Base-by-base conservation (phyloP, 2,888 invertebrate species). In the Serripes groenlandicus region DNA sequence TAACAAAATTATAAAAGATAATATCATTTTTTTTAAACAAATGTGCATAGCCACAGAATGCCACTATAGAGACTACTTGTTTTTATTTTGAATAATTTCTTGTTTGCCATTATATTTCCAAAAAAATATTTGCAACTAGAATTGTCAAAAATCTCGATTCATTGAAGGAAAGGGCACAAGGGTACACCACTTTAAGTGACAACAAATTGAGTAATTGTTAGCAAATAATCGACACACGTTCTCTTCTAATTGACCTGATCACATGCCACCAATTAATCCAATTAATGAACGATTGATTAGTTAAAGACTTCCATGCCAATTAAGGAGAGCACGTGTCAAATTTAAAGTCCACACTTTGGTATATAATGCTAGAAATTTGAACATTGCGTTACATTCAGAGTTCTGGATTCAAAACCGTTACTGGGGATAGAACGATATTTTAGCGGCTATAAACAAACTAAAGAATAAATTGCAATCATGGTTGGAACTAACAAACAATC, bases 161-260 rank as follows among this genome's bases (percentile, higher is more conserved):
- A n/a, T n/a, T n/a, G n/a, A n/a, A n/a, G n/a, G n/a, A n/a, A n/a
- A n/a, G n/a, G n/a, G n/a, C n/a, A n/a, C n/a, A n/a, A n/a, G n/a
- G n/a, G n/a, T n/a, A n/a, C n/a, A n/a, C n/a, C n/a, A n/a, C n/a
- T n/a, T 42, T 42, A 42, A 18, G 42, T 42, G 42, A 28, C 7
- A 21, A 58, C 26, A 58, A 58, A 58, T 58, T 58, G 58, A 58
- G 58, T 58, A 58, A 58, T 26, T 26, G 58, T 58, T 26, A 28
- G 3, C 26, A 26, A 58, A 28, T n/a, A 58, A 52, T 15, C 23
- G 26, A 23, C 58, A 58, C 11, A 58, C 58, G 23, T 58, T 28
- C 58, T 58, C 58, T 26, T 26, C 3, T 58, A 58, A 58, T 58
- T 58, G n/a, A 26, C 28, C 15, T 5, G 58, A 1, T 26, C 23